Evolutionary conservation across 2,113 vertebrate species (phyloP), one percentile per base, ranked within the genome.

Genomic region (Felis catus): DNA sequence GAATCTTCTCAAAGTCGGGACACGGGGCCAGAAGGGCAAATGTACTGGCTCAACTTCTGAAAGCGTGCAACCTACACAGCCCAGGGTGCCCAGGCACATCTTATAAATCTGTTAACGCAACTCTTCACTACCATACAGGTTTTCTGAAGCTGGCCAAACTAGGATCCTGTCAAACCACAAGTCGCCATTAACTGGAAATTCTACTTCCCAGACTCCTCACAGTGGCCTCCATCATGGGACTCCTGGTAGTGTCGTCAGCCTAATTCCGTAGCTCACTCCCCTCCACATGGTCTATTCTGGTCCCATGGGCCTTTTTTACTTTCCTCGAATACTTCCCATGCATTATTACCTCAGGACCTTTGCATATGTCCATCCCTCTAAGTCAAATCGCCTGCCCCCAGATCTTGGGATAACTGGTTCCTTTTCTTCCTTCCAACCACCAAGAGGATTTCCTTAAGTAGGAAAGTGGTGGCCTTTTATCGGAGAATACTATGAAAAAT

Each of bases 1-100:
- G 86, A 86, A 31, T 61, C 55, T 11, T 74, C 63, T 89, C 58
- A 48, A 84, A 53, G 73, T 85, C 70, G 68, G 33, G 91, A 74
- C 0, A 3, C 51, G 10, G 39, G 88, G 76, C 81, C 4, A 0
- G 58, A 89, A 86, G 70, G 21, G 55, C 81, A 80, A 65, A 71
- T 1, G 27, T 2, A 39, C 33, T 8, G 4, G 76, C 63, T 84
- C 4, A 73, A 70, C 73, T 82, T 86, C 55, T 48, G 18, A 70
- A 74, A 65, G 53, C 74, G 36, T 36, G 36, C 36, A 36, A 36
- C 36, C 36, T 36, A 36, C 36, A 36, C 36, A 36, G 36, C 36
- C 36, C 36, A 36, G 36, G 36, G 36, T 36, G 36, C 36, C 36
- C 36, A 36, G 36, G 36, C 36, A 36, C 36, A 36, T 36, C 36